Evolutionary conservation across 2,888 invertebrate species (phyloP).

Genomic region (Smittia aterrima): DNA sequence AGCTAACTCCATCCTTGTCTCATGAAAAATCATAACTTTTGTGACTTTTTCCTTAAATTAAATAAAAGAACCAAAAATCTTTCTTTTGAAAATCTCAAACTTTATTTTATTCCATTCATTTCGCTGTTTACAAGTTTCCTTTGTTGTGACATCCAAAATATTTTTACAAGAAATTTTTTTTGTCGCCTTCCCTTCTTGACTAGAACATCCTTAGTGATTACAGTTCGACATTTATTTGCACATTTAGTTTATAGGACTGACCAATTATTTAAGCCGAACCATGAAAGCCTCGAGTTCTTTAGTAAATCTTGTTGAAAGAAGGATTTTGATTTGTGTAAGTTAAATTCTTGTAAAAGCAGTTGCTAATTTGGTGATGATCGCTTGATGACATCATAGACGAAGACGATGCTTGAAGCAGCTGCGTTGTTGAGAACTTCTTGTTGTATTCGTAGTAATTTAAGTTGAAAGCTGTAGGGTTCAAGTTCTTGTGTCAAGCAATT

Average conservation of each 20-base stretch:
- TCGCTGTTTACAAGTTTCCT: no score
- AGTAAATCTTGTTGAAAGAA: conserved; percentile 10
- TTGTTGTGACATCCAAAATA: no score
- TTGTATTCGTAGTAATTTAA: conserved; percentile 38
- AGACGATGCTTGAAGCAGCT: conserved; percentile 17
- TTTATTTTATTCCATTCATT: no score
- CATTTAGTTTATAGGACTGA: not conserved
- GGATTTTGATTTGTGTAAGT: not conserved
- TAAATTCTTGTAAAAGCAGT: conserved; percentile 26
- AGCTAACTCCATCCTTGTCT: no score
- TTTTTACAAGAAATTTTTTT: no score
- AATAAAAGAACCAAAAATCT: no score
- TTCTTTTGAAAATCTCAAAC: no score
- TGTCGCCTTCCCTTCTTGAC: no score
- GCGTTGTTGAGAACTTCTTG: conserved; percentile 25
- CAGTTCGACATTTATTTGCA: not conserved
- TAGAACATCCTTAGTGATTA: not conserved
- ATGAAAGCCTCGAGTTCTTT: not conserved
- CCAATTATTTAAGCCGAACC: not conserved
- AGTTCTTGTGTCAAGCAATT: conserved; percentile 59
- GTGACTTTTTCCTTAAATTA: no score
- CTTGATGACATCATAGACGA: not conserved
- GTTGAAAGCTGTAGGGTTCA: not conserved
- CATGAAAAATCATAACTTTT: no score
- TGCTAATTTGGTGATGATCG: conserved; percentile 16